Conservation (phyloP, 2,113 vertebrate genomes). For the Brienomyrus longianalis region DNA sequence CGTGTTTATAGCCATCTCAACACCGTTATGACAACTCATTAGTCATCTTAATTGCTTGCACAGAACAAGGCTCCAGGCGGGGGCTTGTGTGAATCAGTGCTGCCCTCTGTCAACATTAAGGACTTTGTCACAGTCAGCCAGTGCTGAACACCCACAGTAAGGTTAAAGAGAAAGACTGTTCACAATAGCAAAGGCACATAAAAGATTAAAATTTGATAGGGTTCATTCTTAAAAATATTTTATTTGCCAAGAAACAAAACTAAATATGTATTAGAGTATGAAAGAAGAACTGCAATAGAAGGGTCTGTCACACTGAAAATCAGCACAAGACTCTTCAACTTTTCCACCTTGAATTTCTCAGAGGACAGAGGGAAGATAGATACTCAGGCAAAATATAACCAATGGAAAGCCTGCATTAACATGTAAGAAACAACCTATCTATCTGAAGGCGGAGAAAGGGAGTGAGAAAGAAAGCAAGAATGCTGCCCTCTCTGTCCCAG, state of each 20-base stretch:
- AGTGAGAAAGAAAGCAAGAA: conserved; percentile 11
- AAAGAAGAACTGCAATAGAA: background rate
- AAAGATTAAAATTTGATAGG: background rate
- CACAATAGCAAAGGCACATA: background rate
- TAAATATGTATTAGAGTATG: background rate
- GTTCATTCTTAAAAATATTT: background rate
- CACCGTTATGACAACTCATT: conserved; percentile 34
- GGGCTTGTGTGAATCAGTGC: conserved; percentile 4
- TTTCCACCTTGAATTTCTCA: conserved; percentile 42
- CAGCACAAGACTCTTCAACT: conserved; percentile 40
- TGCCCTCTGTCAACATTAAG: background rate
- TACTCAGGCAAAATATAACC: background rate
- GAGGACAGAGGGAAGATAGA: conserved; percentile 25
- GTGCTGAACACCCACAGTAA: background rate
- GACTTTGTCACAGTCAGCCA: background rate
- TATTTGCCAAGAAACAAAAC: background rate
- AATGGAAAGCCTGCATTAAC: background rate
- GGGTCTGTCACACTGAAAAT: conserved; percentile 37
- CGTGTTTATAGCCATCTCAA: conserved; percentile 44
- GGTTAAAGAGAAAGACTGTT: background rate
- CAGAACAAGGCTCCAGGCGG: conserved; percentile 17
- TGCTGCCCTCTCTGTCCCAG: conserved; percentile 9
- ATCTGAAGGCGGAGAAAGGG: conserved; percentile 33
- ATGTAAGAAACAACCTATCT: conserved; percentile 28
- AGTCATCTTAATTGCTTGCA: conserved; percentile 39